Conservation (phyloP, 2,888 invertebrate species). For the Colletes collaris region DNA sequence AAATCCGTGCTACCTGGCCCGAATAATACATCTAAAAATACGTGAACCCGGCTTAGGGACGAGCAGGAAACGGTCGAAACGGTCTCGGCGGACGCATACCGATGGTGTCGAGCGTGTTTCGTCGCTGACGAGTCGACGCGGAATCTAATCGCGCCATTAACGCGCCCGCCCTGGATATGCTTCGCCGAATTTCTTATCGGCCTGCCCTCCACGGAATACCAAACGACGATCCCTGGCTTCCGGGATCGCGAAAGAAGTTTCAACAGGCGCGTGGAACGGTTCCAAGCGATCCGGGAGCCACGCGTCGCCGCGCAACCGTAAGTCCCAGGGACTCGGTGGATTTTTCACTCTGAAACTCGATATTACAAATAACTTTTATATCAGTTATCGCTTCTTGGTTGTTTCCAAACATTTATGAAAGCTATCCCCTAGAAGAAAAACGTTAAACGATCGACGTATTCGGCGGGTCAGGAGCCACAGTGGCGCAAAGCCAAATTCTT, state of each 20-base stretch:
- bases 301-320: not conserved
- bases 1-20: conserved; percentile 80
- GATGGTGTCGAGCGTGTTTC: conserved; percentile 48
- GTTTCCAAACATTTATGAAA: no score
- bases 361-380: no score
- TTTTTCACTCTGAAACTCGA: no score
- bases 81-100: conserved; percentile 47
- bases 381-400: no score
- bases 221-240: not conserved
- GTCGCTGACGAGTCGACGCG: conserved; percentile 8
- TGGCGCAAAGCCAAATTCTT: no score
- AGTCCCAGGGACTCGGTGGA: no score
- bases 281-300: not conserved
- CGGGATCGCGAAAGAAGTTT: not conserved
- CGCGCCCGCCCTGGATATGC: not conserved
- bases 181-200: conserved; percentile 11
- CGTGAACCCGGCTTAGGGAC: conserved; percentile 64
- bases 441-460: no score
- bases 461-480: no score
- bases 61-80: conserved; percentile 48
- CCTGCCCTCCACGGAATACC: not conserved
- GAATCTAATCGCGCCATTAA: conserved; percentile 22
- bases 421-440: no score
- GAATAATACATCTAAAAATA: conserved; percentile 79
- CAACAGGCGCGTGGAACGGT: conserved; percentile 9